Evolutionary conservation across 1,140 invertebrate genomes (phyloP).

Genomic region (Oedothorax gibbosus): DNA sequence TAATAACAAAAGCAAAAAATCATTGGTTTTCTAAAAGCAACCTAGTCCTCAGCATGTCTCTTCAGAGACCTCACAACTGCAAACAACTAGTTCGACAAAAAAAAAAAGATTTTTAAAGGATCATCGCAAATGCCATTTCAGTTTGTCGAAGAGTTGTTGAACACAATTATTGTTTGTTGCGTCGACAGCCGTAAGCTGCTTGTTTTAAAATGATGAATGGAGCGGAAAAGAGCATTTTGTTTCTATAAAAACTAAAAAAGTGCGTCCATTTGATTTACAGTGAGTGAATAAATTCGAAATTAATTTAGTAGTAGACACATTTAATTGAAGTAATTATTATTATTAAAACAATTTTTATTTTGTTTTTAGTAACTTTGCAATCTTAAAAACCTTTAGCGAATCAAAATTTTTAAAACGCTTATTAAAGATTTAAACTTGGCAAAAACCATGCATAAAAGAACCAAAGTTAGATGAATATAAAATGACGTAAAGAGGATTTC

Average conservation of each 20-base stretch:
- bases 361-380: no score
- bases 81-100: background rate
- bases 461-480: no score
- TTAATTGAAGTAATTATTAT: no score
- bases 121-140: background rate
- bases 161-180: background rate
- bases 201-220: slow-evolving; percentile 15
- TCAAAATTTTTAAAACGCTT: no score
- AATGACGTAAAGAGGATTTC: no score
- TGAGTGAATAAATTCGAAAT: no score
- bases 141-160: background rate
- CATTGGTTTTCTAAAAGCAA: background rate
- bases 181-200: background rate
- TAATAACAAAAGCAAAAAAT: background rate
- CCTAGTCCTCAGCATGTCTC: background rate
- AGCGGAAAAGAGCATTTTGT: background rate
- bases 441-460: no score
- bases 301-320: no score
- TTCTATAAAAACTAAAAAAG: background rate
- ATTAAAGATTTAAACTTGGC: no score
- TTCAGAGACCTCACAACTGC: background rate
- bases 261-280: no score
- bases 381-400: no score
- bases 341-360: no score
- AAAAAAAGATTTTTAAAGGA: background rate